Base-by-base conservation (phyloP, 2,113 vertebrate genomes). In the Egretta garzetta region DNA sequence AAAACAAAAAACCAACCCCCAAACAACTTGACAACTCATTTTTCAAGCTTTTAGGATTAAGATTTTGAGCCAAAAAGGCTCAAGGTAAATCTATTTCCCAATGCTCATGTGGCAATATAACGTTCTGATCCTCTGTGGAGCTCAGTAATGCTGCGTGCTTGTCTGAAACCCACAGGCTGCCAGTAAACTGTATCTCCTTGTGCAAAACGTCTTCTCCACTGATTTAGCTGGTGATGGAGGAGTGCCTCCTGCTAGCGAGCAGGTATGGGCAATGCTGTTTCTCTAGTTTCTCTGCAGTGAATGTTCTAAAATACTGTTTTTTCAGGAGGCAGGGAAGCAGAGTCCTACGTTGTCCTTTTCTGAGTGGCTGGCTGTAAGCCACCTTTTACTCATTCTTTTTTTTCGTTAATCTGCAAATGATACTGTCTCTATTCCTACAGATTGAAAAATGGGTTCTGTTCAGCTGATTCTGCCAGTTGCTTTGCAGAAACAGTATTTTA, bases 81-180 rank as follows among this genome's bases (percentile, higher is more conserved):
- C 83, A 81, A 90, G 77, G 63, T 79, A 94, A 92, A 84, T 94
- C 33, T 21, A 58, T 95, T 96, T 91, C 64, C 80, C 66, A 32
- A 6, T 73, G 45, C 80, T 90, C 63, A 85, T 94, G 66, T 89
- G 90, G 84, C 49, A 55, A 14, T 45, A 14, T 45, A 30, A 59
- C 19, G 55, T 85, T 67, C 53, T 52, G 64, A 55, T 88, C 59
- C 71, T 97, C 64, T 56, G 66, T 64, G 68, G 86, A 91, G 63
- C 26, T 86, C 55, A 24, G 70, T 37, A 60, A 52, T 15, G 22
- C 37, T 30, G 10, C 47, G 33, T 85, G 49, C 58, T 84, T 55
- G 24, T 62, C 62, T 79, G 62, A 50, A 88, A 74, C 43, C 35
- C 77, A 49, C 27, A 10, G 74, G n/a, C 81, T 89, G n/a, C 39